phyloP scores from a whole-genome alignment of 2,113 vertebrate genomes.

The Myrmophylax atrothorax region DNA sequence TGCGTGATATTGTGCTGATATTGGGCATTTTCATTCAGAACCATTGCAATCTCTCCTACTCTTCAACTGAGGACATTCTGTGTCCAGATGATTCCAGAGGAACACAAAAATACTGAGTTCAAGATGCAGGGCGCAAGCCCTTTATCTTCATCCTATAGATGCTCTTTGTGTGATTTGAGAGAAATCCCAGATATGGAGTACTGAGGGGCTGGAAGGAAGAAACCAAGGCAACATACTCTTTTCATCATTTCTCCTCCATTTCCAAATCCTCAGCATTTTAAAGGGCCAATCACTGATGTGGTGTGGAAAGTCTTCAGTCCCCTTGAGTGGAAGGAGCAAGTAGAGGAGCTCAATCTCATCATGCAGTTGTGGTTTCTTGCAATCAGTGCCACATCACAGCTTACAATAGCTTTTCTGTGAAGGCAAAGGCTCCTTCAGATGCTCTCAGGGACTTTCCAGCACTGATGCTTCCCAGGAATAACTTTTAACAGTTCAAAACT shows the following conservation, averaged over 20 bases:
- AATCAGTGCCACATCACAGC: background rate
- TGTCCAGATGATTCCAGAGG: background rate
- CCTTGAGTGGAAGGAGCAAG: background rate
- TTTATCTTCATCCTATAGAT: background rate
- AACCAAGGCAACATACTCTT: background rate
- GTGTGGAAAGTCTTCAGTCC: background rate
- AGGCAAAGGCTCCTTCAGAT: background rate
- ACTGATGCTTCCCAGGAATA: background rate
- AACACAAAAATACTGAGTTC: background rate
- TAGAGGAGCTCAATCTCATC: background rate
- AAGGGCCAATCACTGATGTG: background rate
- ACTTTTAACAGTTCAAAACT: background rate
- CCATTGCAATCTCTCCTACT: background rate
- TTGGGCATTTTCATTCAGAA: background rate
- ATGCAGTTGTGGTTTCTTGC: rapidly evolving
- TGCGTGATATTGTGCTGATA: background rate
- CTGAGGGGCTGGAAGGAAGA: background rate
- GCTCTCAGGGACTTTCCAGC: background rate
- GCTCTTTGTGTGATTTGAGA: background rate
- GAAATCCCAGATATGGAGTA: background rate
- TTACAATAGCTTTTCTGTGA: background rate
- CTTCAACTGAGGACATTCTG: background rate
- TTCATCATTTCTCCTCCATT: background rate
- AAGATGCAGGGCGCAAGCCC: background rate
- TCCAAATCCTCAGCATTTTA: background rate